These are phyloP conservation scores for Chrysoperla carnea DNA, from an alignment of 1,140 invertebrate genomes.

Conservation along the genomic window DNA sequence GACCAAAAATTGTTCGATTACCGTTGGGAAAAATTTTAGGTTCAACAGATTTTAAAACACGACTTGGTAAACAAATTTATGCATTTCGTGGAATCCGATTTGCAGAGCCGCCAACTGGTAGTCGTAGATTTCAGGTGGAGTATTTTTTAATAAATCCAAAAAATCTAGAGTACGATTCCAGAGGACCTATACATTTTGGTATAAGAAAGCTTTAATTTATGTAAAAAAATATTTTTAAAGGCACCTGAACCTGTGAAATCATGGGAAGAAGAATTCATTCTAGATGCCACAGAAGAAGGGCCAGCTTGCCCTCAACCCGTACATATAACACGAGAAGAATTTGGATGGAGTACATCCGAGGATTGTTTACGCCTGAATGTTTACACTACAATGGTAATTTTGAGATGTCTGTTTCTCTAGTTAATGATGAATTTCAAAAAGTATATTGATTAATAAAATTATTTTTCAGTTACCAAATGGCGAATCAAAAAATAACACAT, in stretches of 20 bases:
- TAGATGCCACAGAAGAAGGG: constrained; percentile 22
- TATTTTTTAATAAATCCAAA: not conserved
- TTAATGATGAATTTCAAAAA: not conserved
- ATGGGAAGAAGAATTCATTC: constrained; percentile 14
- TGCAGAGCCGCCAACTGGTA: not conserved
- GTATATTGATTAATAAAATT: not conserved
- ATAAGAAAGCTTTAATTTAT: not conserved
- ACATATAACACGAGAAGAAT: not conserved
- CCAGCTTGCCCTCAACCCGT: constrained; percentile 15
- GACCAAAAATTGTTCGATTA: not conserved
- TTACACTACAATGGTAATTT: constrained; percentile 28
- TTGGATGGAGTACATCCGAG: constrained; percentile 18
- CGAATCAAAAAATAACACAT: constrained; percentile 9
- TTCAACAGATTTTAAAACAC: not conserved
- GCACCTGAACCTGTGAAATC: constrained; percentile 1
- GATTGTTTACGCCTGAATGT: constrained; percentile 63
- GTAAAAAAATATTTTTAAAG: not conserved
- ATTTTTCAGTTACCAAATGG: constrained; percentile 12
- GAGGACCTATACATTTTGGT: not conserved
- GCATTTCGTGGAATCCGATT: constrained; percentile 1
- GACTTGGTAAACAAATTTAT: constrained; percentile 5
- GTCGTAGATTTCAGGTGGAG: not conserved
- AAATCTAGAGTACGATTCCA: no score
- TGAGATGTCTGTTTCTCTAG: constrained; percentile 19
- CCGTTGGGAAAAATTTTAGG: constrained; percentile 4